These are phyloP conservation scores for Thymelicus lineola DNA, from an alignment of 2,888 invertebrate species.

Conservation along the genomic window DNA sequence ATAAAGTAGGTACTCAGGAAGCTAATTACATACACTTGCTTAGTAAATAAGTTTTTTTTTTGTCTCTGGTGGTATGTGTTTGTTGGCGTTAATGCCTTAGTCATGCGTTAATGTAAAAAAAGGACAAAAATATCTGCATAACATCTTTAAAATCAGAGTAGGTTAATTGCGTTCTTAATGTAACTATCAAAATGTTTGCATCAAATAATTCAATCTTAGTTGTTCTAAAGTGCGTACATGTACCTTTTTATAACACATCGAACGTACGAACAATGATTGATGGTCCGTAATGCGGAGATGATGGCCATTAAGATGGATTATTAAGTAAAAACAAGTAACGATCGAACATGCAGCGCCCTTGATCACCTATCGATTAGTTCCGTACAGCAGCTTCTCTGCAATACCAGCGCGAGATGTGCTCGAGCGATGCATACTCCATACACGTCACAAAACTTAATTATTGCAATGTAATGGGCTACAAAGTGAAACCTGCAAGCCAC, in stretches of 20 bases:
- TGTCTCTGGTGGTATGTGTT: not conserved
- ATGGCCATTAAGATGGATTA: conserved; percentile 34
- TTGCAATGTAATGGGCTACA: conserved; percentile 16
- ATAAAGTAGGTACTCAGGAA: too few relatives aligned
- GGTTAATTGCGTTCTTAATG: not conserved
- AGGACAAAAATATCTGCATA: not conserved
- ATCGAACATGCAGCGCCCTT: conserved; percentile 35
- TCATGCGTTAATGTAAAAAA: not conserved
- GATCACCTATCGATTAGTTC: conserved; percentile 37
- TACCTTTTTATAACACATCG: conserved; percentile 17
- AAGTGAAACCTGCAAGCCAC: conserved; percentile 19
- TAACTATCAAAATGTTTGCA: not conserved
- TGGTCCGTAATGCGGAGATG: conserved; percentile 33
- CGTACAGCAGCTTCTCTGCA: conserved; percentile 35
- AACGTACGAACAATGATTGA: conserved; percentile 30
- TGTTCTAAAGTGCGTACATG: conserved; percentile 6
- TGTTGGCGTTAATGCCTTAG: not conserved
- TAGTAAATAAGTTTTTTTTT: not conserved
- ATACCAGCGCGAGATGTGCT: conserved; percentile 1
- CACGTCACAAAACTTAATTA: conserved; percentile 25
- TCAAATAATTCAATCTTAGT: conserved; percentile 7
- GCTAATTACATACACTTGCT: too few relatives aligned
- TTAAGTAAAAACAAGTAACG: conserved; percentile 34
- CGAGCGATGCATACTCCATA: conserved; percentile 10
- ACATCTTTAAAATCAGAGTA: not conserved